Percentiles rank a stretch among this genome's conserved stretches.
Conservation (phyloP, 2,888 invertebrate genomes). For the Allygus modestus region DNA sequence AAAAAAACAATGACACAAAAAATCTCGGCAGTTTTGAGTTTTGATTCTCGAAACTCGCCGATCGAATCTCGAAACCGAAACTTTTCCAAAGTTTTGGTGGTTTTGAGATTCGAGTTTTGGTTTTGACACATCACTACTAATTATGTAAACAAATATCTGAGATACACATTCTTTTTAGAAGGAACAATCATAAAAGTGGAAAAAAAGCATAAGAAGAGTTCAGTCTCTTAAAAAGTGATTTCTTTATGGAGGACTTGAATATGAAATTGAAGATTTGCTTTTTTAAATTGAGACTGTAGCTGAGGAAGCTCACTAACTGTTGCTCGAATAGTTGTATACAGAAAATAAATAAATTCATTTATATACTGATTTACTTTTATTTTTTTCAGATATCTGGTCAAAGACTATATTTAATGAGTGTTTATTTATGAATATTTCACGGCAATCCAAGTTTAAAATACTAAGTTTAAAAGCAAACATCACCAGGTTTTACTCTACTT, state of each 20-base stretch:
- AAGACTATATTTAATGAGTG: background rate
- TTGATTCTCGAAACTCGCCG: too few species aligned
- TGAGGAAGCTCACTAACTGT: background rate
- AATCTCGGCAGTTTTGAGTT: too few species aligned
- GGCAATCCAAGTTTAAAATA: background rate
- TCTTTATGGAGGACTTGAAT: background rate
- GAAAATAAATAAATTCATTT: too few species aligned
- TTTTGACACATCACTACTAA: too few species aligned
- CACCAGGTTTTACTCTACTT: background rate
- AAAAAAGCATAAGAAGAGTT: background rate
- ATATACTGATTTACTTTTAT: background rate
- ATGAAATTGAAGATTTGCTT: background rate
- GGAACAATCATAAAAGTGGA: background rate
- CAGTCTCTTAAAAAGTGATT: background rate
- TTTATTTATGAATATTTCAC: background rate
- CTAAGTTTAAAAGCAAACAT: background rate
- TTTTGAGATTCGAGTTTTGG: too few species aligned
- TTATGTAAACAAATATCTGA: too few species aligned
- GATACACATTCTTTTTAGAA: background rate
- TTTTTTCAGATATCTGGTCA: background rate
- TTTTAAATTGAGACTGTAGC: background rate
- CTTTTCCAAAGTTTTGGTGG: too few species aligned
- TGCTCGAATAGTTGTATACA: too few species aligned
- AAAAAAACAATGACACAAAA: too few species aligned
- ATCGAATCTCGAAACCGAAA: too few species aligned